A percentile compares a stretch with the other conserved stretches of the same genome.
These are phyloP conservation scores for Astropecten irregularis DNA, from an alignment of 53 echinoderm and acorn worm genomes.

Conservation along the genomic window DNA sequence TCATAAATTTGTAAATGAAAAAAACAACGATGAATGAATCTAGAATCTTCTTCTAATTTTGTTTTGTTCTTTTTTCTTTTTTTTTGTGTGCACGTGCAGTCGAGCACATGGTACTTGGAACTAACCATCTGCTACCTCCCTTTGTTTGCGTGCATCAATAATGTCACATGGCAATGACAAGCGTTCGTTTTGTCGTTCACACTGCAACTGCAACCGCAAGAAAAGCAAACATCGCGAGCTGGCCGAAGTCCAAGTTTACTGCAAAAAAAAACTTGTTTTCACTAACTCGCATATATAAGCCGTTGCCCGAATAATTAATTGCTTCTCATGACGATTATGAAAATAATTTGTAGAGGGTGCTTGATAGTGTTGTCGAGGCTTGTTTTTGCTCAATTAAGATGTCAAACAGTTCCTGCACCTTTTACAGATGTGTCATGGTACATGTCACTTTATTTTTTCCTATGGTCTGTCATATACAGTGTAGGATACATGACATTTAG, in stretches of 20 bases:
- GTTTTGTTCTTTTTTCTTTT: background rate
- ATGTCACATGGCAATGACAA: background rate
- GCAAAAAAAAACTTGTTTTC: background rate
- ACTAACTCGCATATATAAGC: background rate
- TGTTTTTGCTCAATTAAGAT: background rate
- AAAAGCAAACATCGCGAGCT: background rate
- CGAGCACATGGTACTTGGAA: background rate
- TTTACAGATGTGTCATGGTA: too few relatives aligned
- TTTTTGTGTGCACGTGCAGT: background rate
- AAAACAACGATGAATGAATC: too few relatives aligned
- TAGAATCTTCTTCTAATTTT: too few relatives aligned
- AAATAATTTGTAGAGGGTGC: background rate
- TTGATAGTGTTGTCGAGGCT: background rate
- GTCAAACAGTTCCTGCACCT: too few relatives aligned
- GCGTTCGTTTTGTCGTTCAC: too few relatives aligned
- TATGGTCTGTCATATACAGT: too few relatives aligned
- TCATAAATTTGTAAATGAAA: too few relatives aligned
- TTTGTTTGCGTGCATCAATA: background rate
- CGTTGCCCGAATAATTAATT: background rate
- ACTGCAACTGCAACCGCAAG: too few relatives aligned
- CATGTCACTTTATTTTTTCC: too few relatives aligned
- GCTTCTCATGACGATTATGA: too few relatives aligned
- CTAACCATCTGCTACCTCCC: background rate
- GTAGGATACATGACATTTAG: too few relatives aligned
- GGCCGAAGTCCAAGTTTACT: constrained; percentile 16